These are phyloP conservation scores for Syritta pipiens DNA, from an alignment of 2,888 invertebrate genomes.

Conservation along the genomic window DNA sequence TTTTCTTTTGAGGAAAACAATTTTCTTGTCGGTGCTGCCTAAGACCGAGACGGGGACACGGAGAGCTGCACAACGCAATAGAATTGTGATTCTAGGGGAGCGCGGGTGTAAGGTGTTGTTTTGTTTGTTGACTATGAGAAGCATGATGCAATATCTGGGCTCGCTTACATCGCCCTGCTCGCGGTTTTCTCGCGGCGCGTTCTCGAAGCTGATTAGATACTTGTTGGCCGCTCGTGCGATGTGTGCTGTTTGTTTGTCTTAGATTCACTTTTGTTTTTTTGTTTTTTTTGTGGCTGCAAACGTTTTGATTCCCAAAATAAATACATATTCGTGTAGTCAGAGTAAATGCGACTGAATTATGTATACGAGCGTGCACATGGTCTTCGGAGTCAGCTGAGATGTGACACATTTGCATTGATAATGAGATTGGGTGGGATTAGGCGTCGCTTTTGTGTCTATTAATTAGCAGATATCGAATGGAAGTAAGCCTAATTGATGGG, in stretches of 20 bases:
- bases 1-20: neutral
- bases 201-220: constrained; percentile 2
- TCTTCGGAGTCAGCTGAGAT: neutral
- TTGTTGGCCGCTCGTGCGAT: constrained; percentile 6
- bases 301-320: neutral
- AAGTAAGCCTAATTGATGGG: constrained; percentile 1
- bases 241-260: neutral
- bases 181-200: constrained; percentile 2
- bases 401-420: constrained; percentile 10
- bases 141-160: constrained; percentile 38
- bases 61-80: neutral
- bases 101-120: constrained; percentile 20
- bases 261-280: neutral
- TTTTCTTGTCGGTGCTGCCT: neutral
- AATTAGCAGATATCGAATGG: neutral
- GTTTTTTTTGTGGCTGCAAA: constrained; percentile 11
- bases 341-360: neutral
- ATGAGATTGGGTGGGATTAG: neutral
- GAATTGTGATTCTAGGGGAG: neutral
- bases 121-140: neutral
- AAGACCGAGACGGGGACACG: neutral
- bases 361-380: neutral
- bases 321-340: neutral
- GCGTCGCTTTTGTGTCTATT: neutral
- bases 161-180: constrained; percentile 19